These are phyloP conservation scores for Apeira syringaria DNA, from an alignment of 2,888 invertebrate genomes.

Conservation along the genomic window DNA sequence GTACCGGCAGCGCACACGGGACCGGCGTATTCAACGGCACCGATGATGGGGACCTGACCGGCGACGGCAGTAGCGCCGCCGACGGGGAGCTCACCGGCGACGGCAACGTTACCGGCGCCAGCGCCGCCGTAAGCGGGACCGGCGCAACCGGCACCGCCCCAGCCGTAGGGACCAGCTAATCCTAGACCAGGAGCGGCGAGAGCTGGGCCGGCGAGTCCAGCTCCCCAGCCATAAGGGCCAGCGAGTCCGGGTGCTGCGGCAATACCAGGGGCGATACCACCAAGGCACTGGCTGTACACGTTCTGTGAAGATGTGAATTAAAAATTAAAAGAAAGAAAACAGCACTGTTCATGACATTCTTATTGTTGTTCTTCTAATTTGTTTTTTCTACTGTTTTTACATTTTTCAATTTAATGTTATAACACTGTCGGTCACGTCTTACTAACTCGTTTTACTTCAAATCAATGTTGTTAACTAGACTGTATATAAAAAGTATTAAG, in stretches of 20 bases:
- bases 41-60: conserved; percentile 32
- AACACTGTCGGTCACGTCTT: too few species aligned
- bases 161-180: background rate
- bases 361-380: too few species aligned
- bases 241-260: background rate
- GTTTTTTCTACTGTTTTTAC: too few species aligned
- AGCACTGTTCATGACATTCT: too few species aligned
- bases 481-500: too few species aligned
- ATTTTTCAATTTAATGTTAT: too few species aligned
- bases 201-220: background rate
- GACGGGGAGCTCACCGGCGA: conserved; percentile 32
- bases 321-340: too few species aligned
- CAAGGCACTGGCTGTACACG: conserved; percentile 2
- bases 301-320: too few species aligned
- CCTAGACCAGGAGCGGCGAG: background rate
- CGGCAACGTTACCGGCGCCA: conserved; percentile 32
- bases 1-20: conserved; percentile 34
- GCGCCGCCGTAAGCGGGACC: conserved; percentile 4
- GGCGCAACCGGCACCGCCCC: conserved; percentile 1
- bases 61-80: conserved; percentile 27
- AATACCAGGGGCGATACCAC: background rate
- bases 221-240: background rate
- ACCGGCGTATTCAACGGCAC: conserved; percentile 28
- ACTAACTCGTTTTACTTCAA: too few species aligned
- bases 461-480: too few species aligned